Evolutionary conservation across 2,888 invertebrate genomes (phyloP).

Genomic region (Heliconius charithonia): DNA sequence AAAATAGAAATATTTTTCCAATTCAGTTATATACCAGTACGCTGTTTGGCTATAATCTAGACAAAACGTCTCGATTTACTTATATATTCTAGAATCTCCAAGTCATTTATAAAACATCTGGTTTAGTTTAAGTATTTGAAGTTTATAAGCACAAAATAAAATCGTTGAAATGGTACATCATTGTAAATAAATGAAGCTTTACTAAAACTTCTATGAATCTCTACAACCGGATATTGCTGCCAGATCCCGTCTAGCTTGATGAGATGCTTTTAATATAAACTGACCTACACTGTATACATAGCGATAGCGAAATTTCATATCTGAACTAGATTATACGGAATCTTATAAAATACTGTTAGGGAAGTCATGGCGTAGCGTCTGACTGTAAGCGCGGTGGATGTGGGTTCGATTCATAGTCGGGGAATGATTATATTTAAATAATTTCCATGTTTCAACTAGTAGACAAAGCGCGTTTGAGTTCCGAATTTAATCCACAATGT

Average conservation of each 20-base stretch:
- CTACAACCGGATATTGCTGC: constrained; percentile 37
- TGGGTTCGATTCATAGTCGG: not conserved
- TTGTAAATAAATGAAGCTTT: not conserved
- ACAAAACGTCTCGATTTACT: too few species aligned
- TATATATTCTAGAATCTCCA: too few species aligned
- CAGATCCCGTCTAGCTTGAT: constrained; percentile 10
- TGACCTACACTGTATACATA: not conserved
- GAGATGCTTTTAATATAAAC: constrained; percentile 5
- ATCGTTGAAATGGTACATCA: not conserved
- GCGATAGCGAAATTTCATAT: not conserved
- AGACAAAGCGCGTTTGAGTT: not conserved
- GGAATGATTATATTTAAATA: not conserved
- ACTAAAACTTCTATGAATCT: not conserved
- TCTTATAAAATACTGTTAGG: not conserved
- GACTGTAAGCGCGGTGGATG: not conserved
- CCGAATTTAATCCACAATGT: not conserved
- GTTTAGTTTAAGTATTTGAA: too few species aligned
- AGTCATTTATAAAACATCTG: too few species aligned
- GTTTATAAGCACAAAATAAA: too few species aligned
- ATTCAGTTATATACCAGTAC: too few species aligned
- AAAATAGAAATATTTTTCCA: too few species aligned
- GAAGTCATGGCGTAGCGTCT: not conserved
- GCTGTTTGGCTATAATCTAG: too few species aligned
- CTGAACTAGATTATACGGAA: not conserved
- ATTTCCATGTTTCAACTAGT: not conserved